phyloP scores from a whole-genome alignment of 2,113 vertebrate species.

The Pomatorhinus ruficollis region DNA sequence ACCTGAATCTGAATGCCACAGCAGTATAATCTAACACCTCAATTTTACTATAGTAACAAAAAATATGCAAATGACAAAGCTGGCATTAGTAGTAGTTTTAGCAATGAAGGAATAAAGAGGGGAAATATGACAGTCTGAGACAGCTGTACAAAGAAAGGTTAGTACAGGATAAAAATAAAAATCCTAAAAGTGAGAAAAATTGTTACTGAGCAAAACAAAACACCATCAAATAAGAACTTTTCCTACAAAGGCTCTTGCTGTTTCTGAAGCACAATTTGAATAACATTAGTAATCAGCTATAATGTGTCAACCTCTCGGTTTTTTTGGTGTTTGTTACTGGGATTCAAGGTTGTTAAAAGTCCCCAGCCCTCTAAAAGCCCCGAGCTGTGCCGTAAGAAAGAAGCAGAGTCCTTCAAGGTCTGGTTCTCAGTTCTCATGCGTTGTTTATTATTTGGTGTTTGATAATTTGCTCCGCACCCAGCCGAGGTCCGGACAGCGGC shows the following conservation, averaged over 20 bases:
- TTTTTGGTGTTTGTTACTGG: too few species aligned
- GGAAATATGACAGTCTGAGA: background rate
- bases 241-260: background rate
- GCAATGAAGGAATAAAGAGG: background rate
- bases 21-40: background rate
- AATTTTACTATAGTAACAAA: background rate
- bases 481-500: too few species aligned
- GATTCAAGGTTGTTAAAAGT: too few species aligned
- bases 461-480: too few species aligned
- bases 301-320: background rate
- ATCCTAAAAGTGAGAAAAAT: background rate
- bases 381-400: too few species aligned
- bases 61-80: fast-evolving
- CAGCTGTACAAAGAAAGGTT: background rate
- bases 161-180: background rate
- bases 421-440: too few species aligned
- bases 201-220: background rate
- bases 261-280: background rate
- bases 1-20: background rate
- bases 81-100: background rate
- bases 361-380: too few species aligned
- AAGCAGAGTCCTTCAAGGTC: too few species aligned
- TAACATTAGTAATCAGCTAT: background rate
- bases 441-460: too few species aligned
- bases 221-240: background rate